These are phyloP conservation scores for Trichomycterus rosablanca DNA, from an alignment of 2,113 vertebrate genomes.

Conservation along the genomic window DNA sequence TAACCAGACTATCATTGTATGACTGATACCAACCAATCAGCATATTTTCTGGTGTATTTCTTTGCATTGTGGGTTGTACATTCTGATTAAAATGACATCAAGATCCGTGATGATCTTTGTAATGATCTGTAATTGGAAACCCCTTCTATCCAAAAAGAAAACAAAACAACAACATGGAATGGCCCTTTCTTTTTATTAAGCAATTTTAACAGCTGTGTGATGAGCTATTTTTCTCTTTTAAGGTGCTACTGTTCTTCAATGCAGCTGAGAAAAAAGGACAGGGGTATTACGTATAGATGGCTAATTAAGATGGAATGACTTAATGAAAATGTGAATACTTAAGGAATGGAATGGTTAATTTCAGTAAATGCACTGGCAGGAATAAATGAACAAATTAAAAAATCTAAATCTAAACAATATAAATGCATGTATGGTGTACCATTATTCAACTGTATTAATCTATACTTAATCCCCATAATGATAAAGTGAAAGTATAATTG, in stretches of 20 bases:
- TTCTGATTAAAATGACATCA: conserved; percentile 15
- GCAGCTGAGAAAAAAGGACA: conserved; percentile 60
- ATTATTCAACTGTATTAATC: neutral
- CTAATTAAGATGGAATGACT: conserved; percentile 54
- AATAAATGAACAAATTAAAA: conserved; percentile 34
- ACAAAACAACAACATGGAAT: conserved; percentile 11
- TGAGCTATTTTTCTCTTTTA: conserved; percentile 47
- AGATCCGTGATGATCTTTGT: conserved; percentile 1
- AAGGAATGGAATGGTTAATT: conserved; percentile 14
- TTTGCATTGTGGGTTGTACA: neutral
- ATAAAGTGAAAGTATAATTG: too few relatives aligned
- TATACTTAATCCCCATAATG: too few relatives aligned
- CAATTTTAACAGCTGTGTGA: conserved; percentile 29
- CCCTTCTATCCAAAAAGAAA: too few relatives aligned
- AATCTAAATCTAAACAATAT: neutral
- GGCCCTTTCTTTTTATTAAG: conserved; percentile 17
- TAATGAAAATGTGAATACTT: conserved; percentile 44
- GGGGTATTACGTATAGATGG: conserved; percentile 42
- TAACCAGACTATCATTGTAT: too few relatives aligned
- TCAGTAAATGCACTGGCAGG: conserved; percentile 26
- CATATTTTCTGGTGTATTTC: too few relatives aligned
- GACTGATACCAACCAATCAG: too few relatives aligned
- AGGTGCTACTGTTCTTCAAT: conserved; percentile 70
- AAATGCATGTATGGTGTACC: too few relatives aligned
- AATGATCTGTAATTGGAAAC: conserved; percentile 5